Base-by-base conservation (phyloP, 1,140 invertebrate species). In the Trachymyrmex septentrionalis region DNA sequence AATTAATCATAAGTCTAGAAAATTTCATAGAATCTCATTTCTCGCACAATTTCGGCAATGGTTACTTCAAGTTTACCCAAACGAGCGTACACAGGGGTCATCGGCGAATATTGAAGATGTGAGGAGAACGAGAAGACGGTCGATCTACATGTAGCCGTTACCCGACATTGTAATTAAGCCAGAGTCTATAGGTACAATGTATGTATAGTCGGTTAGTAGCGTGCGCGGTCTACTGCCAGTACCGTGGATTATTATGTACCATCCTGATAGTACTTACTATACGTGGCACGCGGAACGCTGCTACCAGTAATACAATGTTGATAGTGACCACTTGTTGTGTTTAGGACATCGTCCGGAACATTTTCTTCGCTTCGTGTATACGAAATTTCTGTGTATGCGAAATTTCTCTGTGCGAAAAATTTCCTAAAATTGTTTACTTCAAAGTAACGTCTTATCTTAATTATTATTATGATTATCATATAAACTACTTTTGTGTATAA, bases 111-210 rank as follows among this genome's bases (percentile, higher is more conserved):
- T 89, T 80, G 85, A 90, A 78, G 75, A 91, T 90, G 86, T 85
- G 57, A 59, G 61, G 38, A 71, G 80, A 27, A 69, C 12, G 63
- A 21, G 72, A 44, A 61, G 57, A n/a, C 38, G 21, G 12, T 55
- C 67, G 69, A 87, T 73, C 84, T 90, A 85, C 73, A 69, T 85
- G 90, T 50, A 69, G 21, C 77, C 71, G 86, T 89, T 90, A 84
- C 77, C 84, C 82, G 63, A 71, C 73, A 85, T 88, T 88, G 89
- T 91, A 91, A 90, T 91, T 91, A 91, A 91, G 85, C 77, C 69
- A 53, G 63, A 88, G 84, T 91, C 90, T 91, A 91, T 82, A 86
- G 82, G 19, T 88, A 85, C 64, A 76, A 80, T 75, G 61, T 82
- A 53, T 73, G 59, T 77, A 72, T 90, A 90, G 89, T 86, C 87